Percentiles rank a stretch among this genome's conserved stretches.
phyloP scores from a whole-genome alignment of 1,140 invertebrate genomes.

The Platyura marginata region DNA sequence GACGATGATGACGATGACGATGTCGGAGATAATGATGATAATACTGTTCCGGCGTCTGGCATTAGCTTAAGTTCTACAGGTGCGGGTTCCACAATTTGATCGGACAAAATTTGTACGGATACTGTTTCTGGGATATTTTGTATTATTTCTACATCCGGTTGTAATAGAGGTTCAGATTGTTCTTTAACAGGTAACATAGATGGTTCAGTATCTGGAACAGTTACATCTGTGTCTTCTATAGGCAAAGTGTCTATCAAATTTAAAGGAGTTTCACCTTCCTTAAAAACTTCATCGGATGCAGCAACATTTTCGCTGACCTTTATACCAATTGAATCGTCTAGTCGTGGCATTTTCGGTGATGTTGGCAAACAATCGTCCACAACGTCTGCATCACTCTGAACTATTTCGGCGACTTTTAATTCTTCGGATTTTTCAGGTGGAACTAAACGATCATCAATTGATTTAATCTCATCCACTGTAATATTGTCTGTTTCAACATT shows the following conservation, averaged over 20 bases:
- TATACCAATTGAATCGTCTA: background rate
- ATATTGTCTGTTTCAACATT: background rate
- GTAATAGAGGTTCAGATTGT: background rate
- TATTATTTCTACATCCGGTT: background rate
- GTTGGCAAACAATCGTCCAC: background rate
- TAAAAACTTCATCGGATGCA: too few species aligned
- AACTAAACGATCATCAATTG: background rate
- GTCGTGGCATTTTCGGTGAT: background rate
- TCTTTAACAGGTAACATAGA: background rate
- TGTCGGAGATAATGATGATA: too few species aligned
- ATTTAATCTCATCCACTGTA: background rate
- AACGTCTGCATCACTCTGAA: background rate
- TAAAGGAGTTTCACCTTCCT: too few species aligned
- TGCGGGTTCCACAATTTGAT: slow-evolving; percentile 1
- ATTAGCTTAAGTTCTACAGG: background rate
- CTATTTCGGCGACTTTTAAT: background rate
- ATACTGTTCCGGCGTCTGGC: too few species aligned
- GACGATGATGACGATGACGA: too few species aligned
- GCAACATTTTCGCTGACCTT: background rate
- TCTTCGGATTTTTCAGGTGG: too few species aligned
- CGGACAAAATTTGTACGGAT: background rate
- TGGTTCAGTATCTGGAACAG: slow-evolving; percentile 1
- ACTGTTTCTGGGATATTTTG: background rate
- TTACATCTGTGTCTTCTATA: slow-evolving; percentile 2
- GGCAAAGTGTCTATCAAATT: too few species aligned